A percentile compares a stretch with the other conserved stretches of the same genome.
Evolutionary conservation across 2,113 vertebrate genomes (phyloP).

Genomic region (Crotalus tigris): DNA sequence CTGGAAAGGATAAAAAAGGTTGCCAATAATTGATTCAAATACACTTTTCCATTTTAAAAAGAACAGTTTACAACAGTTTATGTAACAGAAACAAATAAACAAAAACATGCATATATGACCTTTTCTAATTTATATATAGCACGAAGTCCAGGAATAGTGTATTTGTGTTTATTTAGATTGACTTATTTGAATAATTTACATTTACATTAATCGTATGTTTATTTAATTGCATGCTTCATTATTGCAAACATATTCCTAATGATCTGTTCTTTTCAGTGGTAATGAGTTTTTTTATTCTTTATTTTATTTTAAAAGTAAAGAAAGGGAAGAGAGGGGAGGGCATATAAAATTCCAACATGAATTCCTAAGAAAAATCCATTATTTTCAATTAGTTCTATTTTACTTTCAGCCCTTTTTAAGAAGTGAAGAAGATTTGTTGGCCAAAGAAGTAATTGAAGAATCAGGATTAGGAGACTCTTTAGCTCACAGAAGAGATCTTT

Average conservation of each 20-base stretch:
- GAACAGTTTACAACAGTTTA: background rate
- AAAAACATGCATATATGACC: background rate
- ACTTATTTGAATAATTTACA: background rate
- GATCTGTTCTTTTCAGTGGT: background rate
- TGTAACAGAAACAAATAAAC: background rate
- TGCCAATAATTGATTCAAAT: background rate
- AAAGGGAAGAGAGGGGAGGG: background rate
- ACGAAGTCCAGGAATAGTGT: background rate
- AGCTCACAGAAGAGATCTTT: background rate
- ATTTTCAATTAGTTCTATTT: background rate
- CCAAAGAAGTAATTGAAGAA: background rate
- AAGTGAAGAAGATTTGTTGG: background rate
- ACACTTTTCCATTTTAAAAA: background rate
- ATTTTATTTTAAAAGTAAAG: background rate
- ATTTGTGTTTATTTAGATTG: background rate
- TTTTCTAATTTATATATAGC: background rate
- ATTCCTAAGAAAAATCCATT: background rate
- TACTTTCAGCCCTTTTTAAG: background rate
- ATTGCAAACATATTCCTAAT: background rate
- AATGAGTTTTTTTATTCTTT: background rate
- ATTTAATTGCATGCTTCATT: background rate
- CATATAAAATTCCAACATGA: background rate
- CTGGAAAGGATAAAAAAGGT: background rate
- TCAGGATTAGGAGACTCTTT: background rate
- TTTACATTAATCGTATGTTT: background rate